Evolutionary conservation across 2,888 invertebrate species (phyloP).

Genomic region (Neoaliturus tenellus): DNA sequence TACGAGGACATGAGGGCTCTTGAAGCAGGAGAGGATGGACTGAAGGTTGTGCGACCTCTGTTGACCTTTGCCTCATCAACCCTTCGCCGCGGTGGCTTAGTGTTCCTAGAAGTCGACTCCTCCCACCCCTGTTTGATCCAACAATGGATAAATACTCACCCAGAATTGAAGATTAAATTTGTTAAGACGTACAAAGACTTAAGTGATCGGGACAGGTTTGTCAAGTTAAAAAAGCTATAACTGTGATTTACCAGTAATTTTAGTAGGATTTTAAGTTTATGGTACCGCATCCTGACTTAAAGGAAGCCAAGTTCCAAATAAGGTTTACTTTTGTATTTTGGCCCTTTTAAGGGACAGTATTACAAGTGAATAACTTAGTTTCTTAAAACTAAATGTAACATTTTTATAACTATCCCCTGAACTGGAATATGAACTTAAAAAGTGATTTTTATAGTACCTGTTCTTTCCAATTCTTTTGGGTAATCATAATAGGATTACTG

Average conservation of each 20-base stretch:
- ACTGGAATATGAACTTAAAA: too few relatives aligned
- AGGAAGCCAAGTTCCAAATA: too few relatives aligned
- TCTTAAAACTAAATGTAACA: too few relatives aligned
- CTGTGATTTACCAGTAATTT: background rate
- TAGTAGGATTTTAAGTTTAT: too few relatives aligned
- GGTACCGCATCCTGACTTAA: too few relatives aligned
- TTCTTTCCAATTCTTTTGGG: too few relatives aligned
- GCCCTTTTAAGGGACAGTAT: too few relatives aligned
- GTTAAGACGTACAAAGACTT: conserved; percentile 74
- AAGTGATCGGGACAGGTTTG: conserved; percentile 76
- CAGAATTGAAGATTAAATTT: conserved; percentile 70
- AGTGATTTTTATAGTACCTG: too few relatives aligned
- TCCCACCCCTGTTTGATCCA: conserved; percentile 75
- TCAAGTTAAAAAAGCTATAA: conserved; percentile 74
- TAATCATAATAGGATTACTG: too few relatives aligned
- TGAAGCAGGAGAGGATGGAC: conserved; percentile 80
- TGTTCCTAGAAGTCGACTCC: conserved; percentile 78
- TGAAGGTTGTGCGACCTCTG: conserved; percentile 76
- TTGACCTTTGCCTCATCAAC: conserved; percentile 74
- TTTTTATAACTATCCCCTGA: too few relatives aligned
- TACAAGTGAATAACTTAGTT: too few relatives aligned
- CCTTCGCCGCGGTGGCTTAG: conserved; percentile 73
- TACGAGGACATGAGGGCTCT: conserved; percentile 80
- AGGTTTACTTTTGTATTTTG: too few relatives aligned
- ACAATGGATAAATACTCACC: background rate